Percentiles rank a stretch among this genome's conserved stretches.
These are phyloP conservation scores for Cheiracanthium punctorium DNA, from an alignment of 2,888 invertebrate species.

Conservation along the genomic window DNA sequence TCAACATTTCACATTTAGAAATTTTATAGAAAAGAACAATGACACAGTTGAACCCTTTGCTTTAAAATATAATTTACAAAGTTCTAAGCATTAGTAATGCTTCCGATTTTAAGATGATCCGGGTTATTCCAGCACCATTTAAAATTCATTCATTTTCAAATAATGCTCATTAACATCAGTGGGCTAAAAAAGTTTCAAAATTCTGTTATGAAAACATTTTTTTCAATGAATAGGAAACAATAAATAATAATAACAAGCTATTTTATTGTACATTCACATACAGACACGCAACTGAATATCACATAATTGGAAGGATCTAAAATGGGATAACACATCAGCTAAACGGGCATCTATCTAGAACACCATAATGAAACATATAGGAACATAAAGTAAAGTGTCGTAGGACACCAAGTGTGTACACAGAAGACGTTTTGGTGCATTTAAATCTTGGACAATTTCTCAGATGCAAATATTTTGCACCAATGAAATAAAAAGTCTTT, in stretches of 20 bases:
- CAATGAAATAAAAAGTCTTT: slow-evolving; percentile 38
- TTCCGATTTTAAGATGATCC: no score
- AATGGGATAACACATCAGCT: slow-evolving; percentile 3
- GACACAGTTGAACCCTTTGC: no score
- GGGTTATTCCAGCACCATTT: no score
- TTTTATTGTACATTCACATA: slow-evolving; percentile 52
- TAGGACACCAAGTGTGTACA: slow-evolving; percentile 47
- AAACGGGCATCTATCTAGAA: slow-evolving; percentile 1
- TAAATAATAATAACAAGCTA: slow-evolving; percentile 25
- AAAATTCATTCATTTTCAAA: no score
- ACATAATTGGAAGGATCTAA: slow-evolving; percentile 41
- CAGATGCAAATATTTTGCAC: slow-evolving; percentile 12
- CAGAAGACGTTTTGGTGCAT: slow-evolving; percentile 45
- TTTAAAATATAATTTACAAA: no score
- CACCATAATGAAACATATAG: slow-evolving; percentile 32
- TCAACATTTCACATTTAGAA: no score
- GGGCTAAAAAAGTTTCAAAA: no score
- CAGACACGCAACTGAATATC: slow-evolving; percentile 45
- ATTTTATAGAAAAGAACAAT: no score
- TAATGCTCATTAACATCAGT: no score
- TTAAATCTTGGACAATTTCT: background rate
- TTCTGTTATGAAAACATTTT: no score
- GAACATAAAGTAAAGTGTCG: slow-evolving; percentile 30
- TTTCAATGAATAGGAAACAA: no score
- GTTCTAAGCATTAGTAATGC: no score